Evolutionary conservation across 2,888 invertebrate genomes (phyloP).

Genomic region (Drosophila conformis): DNA sequence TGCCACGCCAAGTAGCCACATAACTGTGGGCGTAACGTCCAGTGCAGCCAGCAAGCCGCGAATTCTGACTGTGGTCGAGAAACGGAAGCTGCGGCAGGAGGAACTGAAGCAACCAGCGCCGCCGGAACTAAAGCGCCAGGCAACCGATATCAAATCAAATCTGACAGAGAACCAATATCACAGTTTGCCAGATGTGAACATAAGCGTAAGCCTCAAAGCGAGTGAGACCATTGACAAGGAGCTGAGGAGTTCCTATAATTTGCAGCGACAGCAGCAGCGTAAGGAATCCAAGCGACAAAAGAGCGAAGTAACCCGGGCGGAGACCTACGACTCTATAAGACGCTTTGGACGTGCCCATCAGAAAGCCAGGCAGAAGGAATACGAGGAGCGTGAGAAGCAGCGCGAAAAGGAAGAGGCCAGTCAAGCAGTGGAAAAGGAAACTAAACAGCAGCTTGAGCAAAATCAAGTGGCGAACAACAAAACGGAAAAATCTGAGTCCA

Average conservation of each 20-base stretch:
- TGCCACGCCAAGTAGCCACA: slow-evolving; percentile 37
- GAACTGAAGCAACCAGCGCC: slow-evolving; percentile 40
- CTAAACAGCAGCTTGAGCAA: slow-evolving; percentile 16
- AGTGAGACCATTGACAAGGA: slow-evolving; percentile 90
- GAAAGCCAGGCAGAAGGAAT: slow-evolving; percentile 80
- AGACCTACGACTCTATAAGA: slow-evolving; percentile 83
- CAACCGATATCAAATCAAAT: slow-evolving; percentile 74
- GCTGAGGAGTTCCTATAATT: slow-evolving; percentile 86
- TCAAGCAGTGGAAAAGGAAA: slow-evolving; percentile 44
- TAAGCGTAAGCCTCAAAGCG: slow-evolving; percentile 89
- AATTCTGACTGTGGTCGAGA: slow-evolving; percentile 86
- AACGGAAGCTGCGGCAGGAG: slow-evolving; percentile 80
- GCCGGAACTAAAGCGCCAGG: slow-evolving; percentile 66
- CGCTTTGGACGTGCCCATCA: slow-evolving; percentile 84
- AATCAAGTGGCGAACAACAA: slow-evolving; percentile 40
- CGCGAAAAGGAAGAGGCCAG: slow-evolving; percentile 53
- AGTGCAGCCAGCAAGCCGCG: slow-evolving; percentile 86
- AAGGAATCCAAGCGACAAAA: slow-evolving; percentile 53
- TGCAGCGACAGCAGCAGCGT: slow-evolving; percentile 73
- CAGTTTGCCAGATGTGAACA: slow-evolving; percentile 90
- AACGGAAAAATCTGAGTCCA: slow-evolving; percentile 30
- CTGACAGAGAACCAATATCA: slow-evolving; percentile 89
- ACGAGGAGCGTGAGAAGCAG: slow-evolving; percentile 62
- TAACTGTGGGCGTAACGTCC: slow-evolving; percentile 57
- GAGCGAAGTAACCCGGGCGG: slow-evolving; percentile 66